Base-by-base conservation (phyloP, 2,797 vertebrate genomes). In the Botia almorhae region DNA sequence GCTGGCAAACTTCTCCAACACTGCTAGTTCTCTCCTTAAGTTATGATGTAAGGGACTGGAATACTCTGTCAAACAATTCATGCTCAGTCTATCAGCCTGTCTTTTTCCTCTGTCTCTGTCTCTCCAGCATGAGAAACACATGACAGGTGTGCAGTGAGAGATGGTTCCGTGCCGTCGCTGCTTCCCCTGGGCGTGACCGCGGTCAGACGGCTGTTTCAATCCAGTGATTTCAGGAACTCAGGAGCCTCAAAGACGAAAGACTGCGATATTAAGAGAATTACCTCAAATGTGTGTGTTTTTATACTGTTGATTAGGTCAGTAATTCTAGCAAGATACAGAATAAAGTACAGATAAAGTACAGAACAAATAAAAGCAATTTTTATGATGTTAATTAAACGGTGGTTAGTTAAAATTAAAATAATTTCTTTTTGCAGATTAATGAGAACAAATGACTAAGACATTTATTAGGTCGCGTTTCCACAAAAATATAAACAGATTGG, bases 61-160 rank as follows among this genome's bases (percentile, higher is more conserved):
- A 14, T 53, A 23, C n/a, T 70, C 19, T 64, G 50, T 53, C 46
- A 69, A 33, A 21, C n/a, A 46, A 46, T 68, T 8, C 21, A 67
- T 43, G 33, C 36, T 21, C 56, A 2, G 23, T 63, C 26, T 61
- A n/a, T 48, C 64, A 33, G 65, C 7, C 4, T 56, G 23, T 79
- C 26, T 61, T 58, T 60, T 69, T 70, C 19, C 36, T 55, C 55
- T 61, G 67, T 65, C 50, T 67, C 29, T 65, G 65, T 65, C 23
- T 76, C 61, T 76, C 48, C 74, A 53, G 74, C 53, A 26, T 33
- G 4, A 26, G 56, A 53, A 36, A 39, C 68, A 26, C 67, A 69
- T 76, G 67, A 81, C 80, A 81, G 80, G 36, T 53, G 56, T 81
- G 73, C 46, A 29, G 74, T 26, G 74, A 70, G 65, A 69, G 55